Base-by-base conservation (phyloP, 2,888 invertebrate species). In the Oligia latruncula region DNA sequence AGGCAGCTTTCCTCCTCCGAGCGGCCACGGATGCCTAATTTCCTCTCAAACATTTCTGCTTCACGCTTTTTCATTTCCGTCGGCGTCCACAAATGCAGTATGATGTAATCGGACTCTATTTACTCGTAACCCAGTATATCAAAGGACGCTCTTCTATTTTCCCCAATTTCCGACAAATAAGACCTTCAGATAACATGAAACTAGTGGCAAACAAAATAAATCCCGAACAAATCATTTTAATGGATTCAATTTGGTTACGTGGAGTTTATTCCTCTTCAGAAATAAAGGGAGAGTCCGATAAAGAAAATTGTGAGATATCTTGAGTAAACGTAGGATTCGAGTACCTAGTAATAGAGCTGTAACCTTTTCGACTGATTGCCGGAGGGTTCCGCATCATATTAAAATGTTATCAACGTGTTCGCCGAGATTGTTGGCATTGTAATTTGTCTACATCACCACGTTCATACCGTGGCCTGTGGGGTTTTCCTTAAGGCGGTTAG, bases 1-100 rank as follows among this genome's bases (percentile, higher is more conserved):
- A 52, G 23, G 65, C 35, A 60, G 62, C 40, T n/a, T 23, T 35
- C 58, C 62, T 55, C 23, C 62, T 64, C 13, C 40, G 29, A 40
- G 60, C 66, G 58, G 60, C 60, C 60, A 60, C 58, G 68, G 72
- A 15, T 80, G 46, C 67, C 68, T 82, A 73, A 87, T 84, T 81
- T 82, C 76, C 82, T 82, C 71, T 29, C 20, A 43, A 62, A 76
- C 46, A 70, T 80, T 88, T 81, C 65, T 71, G 73, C 73, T 73
- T 70, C 64, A 73, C 62, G 65, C 67, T 82, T 83, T 84, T 83
- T 71, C 73, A 87, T 87, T 87, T 87, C 82, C 83, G 77, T 67
- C 46, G 13, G 55, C 66, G n/a, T 71, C 67, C 67, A 49, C 80
- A 82, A 78, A 77, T 81, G 83, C 77, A 82, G 55, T 76, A 35